These are phyloP conservation scores for Mesoligia furuncula DNA, from an alignment of 2,888 invertebrate genomes.

Conservation along the genomic window DNA sequence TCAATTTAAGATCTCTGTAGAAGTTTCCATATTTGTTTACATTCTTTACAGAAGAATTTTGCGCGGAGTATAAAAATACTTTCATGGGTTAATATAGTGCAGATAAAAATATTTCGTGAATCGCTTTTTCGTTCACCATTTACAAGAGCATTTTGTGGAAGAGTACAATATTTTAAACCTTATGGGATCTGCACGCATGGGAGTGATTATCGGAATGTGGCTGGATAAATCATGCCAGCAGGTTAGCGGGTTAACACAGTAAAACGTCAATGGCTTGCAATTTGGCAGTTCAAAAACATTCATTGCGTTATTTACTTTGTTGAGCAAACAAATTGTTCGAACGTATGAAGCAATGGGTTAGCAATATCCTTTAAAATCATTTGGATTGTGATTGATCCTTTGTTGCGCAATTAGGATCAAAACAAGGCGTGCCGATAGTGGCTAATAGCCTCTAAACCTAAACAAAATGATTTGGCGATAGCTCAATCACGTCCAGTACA, in stretches of 20 bases:
- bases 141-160: background rate
- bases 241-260: no score
- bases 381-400: no score
- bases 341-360: no score
- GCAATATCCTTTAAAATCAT: no score
- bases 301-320: no score
- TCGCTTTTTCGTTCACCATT: background rate
- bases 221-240: background rate
- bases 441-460: background rate
- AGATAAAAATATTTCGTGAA: background rate
- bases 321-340: no score
- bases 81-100: background rate
- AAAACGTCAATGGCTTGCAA: no score
- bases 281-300: no score
- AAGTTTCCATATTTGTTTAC: slow-evolving; percentile 1
- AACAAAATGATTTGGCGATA: background rate
- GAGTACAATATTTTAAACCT: background rate
- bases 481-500: background rate
- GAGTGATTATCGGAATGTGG: background rate
- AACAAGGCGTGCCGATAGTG: background rate
- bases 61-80: background rate
- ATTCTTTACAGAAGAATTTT: slow-evolving; percentile 1
- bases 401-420: background rate
- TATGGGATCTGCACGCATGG: background rate
- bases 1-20: background rate